Evolutionary conservation across 2,113 vertebrate genomes (phyloP).

Genomic region (Syrrhaptes paradoxus): DNA sequence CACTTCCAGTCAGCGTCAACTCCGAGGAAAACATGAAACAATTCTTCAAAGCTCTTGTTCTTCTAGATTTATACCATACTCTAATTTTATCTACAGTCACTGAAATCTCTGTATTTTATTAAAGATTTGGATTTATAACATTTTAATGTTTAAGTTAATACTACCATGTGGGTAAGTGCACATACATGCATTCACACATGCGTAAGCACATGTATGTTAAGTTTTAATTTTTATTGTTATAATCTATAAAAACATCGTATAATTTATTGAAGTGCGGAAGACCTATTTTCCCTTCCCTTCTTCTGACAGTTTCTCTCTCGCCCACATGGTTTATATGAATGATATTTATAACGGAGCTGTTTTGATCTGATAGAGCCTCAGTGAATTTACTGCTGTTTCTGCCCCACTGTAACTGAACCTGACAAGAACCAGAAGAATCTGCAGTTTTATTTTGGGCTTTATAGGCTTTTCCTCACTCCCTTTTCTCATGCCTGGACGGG

Average conservation of each 20-base stretch:
- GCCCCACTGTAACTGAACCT: slow-evolving; percentile 35
- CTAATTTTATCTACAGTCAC: not conserved
- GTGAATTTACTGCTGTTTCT: slow-evolving; percentile 59
- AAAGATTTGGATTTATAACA: not conserved
- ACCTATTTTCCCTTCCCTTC: slow-evolving; percentile 5
- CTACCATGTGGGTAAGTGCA: not conserved
- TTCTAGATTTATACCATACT: not conserved
- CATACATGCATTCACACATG: not conserved
- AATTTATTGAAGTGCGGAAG: slow-evolving; percentile 37
- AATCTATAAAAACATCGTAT: slow-evolving; percentile 7
- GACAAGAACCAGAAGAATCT: slow-evolving; percentile 55
- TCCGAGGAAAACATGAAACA: not conserved
- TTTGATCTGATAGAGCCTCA: slow-evolving; percentile 56
- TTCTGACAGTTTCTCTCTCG: slow-evolving; percentile 3
- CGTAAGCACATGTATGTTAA: not conserved
- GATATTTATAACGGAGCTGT: slow-evolving; percentile 40
- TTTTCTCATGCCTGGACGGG: slow-evolving; percentile 13
- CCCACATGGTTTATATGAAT: slow-evolving; percentile 44
- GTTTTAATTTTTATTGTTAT: not conserved
- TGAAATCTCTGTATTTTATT: not conserved
- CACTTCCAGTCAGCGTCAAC: not conserved
- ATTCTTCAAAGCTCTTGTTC: not conserved
- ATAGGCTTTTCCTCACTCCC: slow-evolving; percentile 35
- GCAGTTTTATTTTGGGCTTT: slow-evolving; percentile 46
- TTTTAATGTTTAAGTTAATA: not conserved